Evolutionary conservation across 2,888 invertebrate species (phyloP).

Genomic region (Heliconius cydno): DNA sequence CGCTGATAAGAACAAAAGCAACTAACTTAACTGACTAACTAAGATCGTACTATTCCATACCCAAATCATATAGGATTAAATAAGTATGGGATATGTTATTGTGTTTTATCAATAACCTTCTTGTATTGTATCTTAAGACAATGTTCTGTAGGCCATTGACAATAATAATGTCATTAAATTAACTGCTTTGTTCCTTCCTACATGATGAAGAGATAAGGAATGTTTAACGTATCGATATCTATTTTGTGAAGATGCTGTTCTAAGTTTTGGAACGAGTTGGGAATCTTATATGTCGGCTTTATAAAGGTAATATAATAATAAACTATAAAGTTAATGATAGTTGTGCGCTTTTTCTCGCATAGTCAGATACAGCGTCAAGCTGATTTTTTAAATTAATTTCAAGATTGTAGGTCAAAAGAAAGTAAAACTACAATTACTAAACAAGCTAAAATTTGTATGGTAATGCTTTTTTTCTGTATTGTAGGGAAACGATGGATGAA

Average conservation of each 20-base stretch:
- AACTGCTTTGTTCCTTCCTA: constrained; percentile 7
- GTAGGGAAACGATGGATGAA: no score
- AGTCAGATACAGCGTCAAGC: no score
- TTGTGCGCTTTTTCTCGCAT: no score
- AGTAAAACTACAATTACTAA: no score
- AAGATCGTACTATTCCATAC: neutral
- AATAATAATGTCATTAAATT: constrained; percentile 21
- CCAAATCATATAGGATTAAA: neutral
- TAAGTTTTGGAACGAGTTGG: neutral
- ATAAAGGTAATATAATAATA: neutral
- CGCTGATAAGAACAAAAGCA: neutral
- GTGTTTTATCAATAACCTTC: constrained; percentile 12
- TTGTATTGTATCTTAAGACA: constrained; percentile 19
- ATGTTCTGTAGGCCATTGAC: neutral
- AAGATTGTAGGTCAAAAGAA: no score
- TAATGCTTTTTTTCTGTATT: no score
- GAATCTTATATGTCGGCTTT: no score
- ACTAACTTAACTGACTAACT: neutral
- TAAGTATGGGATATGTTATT: constrained; percentile 1
- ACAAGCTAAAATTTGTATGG: no score
- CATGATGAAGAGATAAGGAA: neutral
- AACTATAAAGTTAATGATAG: neutral
- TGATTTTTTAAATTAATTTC: no score
- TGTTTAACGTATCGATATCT: neutral
- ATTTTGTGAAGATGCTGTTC: neutral